Percentiles rank a stretch among this genome's conserved stretches.
Conservation (phyloP, 1,140 invertebrate genomes). For the Carcinoscorpius rotundicauda region DNA sequence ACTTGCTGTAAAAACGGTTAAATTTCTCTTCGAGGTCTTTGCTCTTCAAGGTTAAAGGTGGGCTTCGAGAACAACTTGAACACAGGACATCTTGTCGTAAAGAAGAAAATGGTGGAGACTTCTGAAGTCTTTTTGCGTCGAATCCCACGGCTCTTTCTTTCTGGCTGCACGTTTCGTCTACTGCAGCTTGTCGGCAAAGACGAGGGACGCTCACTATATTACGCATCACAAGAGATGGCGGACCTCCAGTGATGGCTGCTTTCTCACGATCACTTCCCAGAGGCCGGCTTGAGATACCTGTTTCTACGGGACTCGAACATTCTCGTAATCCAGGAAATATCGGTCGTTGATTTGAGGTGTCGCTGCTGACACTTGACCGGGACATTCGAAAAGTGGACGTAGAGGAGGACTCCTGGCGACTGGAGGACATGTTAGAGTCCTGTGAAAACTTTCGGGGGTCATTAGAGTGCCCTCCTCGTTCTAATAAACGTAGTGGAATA, state of each 20-base stretch:
- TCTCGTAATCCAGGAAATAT: not conserved
- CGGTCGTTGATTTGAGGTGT: not conserved
- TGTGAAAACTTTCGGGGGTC: not conserved
- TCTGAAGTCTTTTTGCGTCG: not conserved
- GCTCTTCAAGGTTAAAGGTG: slow-evolving; percentile 14
- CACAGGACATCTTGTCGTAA: slow-evolving; percentile 12
- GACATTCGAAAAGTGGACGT: slow-evolving; percentile 19
- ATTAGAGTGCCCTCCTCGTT: not conserved
- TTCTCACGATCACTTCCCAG: not conserved
- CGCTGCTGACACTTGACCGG: slow-evolving; percentile 17
- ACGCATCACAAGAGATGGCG: not conserved
- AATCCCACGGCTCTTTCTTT: not conserved
- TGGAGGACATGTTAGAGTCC: slow-evolving; percentile 13
- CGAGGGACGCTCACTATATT: slow-evolving; percentile 5
- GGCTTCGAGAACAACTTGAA: slow-evolving; percentile 13
- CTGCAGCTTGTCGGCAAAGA: slow-evolving; percentile 20
- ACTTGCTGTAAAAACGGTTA: slow-evolving; percentile 23
- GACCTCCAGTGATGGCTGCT: not conserved
- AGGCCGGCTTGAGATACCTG: not conserved
- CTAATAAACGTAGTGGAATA: slow-evolving; percentile 44
- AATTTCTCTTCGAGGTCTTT: slow-evolving; percentile 24
- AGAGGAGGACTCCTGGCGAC: slow-evolving; percentile 12
- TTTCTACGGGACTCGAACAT: not conserved
- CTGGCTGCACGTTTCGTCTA: slow-evolving; percentile 12
- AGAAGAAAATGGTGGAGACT: not conserved